Evolutionary conservation across 2,888 invertebrate genomes (phyloP).

Genomic region (Drosophila meridionalis): DNA sequence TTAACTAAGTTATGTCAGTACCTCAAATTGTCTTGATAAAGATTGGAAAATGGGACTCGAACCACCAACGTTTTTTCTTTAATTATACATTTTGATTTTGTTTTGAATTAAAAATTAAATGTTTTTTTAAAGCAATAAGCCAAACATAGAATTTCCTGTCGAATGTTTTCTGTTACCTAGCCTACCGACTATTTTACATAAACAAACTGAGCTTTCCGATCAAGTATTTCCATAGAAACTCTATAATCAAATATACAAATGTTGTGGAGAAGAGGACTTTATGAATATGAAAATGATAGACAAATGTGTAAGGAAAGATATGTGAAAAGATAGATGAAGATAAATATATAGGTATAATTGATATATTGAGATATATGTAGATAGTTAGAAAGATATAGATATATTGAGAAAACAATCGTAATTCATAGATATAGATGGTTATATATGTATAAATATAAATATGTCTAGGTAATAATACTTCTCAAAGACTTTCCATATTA

Average conservation of each 20-base stretch:
- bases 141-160: background rate
- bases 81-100: background rate
- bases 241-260: background rate
- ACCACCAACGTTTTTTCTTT: background rate
- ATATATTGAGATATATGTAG: background rate
- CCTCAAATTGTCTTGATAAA: background rate
- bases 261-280: background rate
- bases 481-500: background rate
- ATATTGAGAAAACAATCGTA: background rate
- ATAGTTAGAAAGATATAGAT: background rate
- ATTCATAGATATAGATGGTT: background rate
- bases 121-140: background rate
- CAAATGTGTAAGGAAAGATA: background rate
- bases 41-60: background rate
- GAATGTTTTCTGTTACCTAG: background rate
- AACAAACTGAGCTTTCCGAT: background rate
- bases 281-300: background rate
- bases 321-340: background rate
- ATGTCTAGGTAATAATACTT: too few species aligned
- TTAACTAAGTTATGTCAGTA: too few species aligned
- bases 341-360: background rate
- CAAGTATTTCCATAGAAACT: background rate
- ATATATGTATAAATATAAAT: background rate
- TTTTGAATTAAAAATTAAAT: background rate
- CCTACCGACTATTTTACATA: background rate